Percentiles rank a stretch among this genome's conserved stretches.
Evolutionary conservation across 2,888 invertebrate species (phyloP).

Genomic region (Imbricaverruca yamaguchii): DNA sequence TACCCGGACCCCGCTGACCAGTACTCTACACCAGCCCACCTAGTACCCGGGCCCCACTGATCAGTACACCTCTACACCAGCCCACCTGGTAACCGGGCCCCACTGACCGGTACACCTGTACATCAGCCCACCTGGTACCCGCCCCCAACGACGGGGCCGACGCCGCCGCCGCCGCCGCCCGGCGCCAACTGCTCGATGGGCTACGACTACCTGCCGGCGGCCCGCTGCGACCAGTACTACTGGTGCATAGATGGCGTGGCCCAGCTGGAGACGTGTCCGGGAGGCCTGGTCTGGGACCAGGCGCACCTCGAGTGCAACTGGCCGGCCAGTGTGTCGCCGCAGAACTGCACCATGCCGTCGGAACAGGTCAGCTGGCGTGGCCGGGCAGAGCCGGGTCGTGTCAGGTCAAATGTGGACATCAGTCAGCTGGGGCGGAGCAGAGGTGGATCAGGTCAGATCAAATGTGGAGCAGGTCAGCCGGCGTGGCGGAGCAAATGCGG

Average conservation of each 20-base stretch:
- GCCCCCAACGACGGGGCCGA: slow-evolving; percentile 31
- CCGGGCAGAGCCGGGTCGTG: too few species aligned
- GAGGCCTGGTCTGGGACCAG: slow-evolving; percentile 27
- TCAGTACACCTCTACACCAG: background rate
- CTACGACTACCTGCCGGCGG: slow-evolving; percentile 35
- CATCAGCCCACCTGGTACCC: slow-evolving; percentile 19
- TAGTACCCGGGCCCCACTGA: background rate
- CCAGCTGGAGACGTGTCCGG: slow-evolving; percentile 26
- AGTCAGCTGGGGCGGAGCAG: too few species aligned
- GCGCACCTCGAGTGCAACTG: background rate
- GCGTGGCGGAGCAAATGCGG: too few species aligned
- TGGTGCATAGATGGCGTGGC: slow-evolving; percentile 27
- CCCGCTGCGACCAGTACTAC: slow-evolving; percentile 34
- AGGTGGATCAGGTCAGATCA: too few species aligned
- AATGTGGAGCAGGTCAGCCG: too few species aligned
- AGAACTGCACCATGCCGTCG: slow-evolving; percentile 24
- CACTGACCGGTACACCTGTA: background rate
- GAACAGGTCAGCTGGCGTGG: too few species aligned
- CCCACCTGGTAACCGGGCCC: slow-evolving; percentile 12
- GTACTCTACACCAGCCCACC: background rate
- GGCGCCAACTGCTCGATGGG: slow-evolving; percentile 33
- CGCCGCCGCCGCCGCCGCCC: slow-evolving; percentile 33
- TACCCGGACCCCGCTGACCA: background rate
- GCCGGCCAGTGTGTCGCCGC: slow-evolving; percentile 16
- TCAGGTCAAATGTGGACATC: too few species aligned